A percentile compares a stretch with the other conserved stretches of the same genome.
Evolutionary conservation across 2,888 invertebrate species (phyloP).

Genomic region (Drosophila vallismaia): DNA sequence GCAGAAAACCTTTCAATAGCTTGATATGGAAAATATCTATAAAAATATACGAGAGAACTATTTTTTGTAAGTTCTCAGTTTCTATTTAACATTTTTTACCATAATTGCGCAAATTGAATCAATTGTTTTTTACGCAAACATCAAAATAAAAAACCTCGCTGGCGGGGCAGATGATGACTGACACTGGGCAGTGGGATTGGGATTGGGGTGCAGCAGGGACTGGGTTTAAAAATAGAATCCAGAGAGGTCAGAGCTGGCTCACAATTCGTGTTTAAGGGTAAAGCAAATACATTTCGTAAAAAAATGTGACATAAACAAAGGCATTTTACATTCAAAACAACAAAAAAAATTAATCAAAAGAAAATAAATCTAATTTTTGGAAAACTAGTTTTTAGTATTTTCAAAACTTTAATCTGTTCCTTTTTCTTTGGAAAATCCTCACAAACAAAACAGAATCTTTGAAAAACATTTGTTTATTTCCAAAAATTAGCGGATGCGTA

Average conservation of each 20-base stretch:
- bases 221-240: not conserved
- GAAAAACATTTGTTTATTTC: not conserved
- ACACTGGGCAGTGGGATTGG: constrained; percentile 27
- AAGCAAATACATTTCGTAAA: not conserved
- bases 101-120: constrained; percentile 65
- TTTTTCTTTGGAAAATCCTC: not conserved
- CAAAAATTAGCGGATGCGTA: not conserved
- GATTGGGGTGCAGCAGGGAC: constrained; percentile 8
- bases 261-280: not conserved
- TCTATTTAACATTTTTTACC: not conserved
- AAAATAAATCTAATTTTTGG: too few relatives aligned
- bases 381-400: not conserved
- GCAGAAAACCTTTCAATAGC: too few relatives aligned
- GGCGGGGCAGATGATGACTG: constrained; percentile 56
- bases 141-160: constrained; percentile 46
- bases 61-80: too few relatives aligned
- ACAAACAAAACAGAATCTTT: not conserved
- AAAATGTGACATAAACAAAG: not conserved
- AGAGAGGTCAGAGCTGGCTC: not conserved
- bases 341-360: too few relatives aligned
- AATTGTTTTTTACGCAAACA: constrained; percentile 63
- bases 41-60: too few relatives aligned
- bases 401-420: not conserved
- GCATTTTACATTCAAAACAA: too few relatives aligned
- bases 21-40: too few relatives aligned